phyloP scores from a whole-genome alignment of 2,113 vertebrate genomes.

The Melospiza georgiana region DNA sequence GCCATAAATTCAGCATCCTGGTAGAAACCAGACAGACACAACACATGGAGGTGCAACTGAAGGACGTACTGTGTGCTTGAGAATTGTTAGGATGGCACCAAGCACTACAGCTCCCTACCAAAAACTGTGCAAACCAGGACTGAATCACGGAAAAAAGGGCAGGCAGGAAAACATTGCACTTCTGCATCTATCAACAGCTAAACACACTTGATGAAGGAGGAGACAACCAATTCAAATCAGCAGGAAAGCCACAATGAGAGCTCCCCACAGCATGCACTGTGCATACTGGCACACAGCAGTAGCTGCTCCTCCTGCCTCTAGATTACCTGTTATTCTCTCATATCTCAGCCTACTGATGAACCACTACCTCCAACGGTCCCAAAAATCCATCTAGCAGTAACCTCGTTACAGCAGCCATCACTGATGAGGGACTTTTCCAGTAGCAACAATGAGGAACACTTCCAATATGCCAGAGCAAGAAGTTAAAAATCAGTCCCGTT shows the following conservation, averaged over 20 bases:
- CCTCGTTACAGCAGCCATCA: not conserved
- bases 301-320: not conserved
- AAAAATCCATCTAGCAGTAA: not conserved
- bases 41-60: not conserved
- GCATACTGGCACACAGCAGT: not conserved
- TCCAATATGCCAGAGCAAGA: not conserved
- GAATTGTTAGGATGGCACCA: not conserved
- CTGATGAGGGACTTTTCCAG: not conserved
- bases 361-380: not conserved
- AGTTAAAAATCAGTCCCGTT: not conserved
- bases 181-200: not conserved
- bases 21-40: not conserved
- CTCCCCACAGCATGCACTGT: fast-evolving
- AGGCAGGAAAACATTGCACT: not conserved
- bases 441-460: not conserved
- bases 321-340: not conserved
- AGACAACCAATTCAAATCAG: not conserved
- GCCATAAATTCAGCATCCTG: not conserved
- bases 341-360: not conserved
- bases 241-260: not conserved
- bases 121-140: not conserved
- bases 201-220: not conserved
- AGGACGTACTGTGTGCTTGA: not conserved
- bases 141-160: not conserved
- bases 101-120: not conserved